Conservation (phyloP, 2,888 invertebrate species). For the Caenorhabditis drosophilae region DNA sequence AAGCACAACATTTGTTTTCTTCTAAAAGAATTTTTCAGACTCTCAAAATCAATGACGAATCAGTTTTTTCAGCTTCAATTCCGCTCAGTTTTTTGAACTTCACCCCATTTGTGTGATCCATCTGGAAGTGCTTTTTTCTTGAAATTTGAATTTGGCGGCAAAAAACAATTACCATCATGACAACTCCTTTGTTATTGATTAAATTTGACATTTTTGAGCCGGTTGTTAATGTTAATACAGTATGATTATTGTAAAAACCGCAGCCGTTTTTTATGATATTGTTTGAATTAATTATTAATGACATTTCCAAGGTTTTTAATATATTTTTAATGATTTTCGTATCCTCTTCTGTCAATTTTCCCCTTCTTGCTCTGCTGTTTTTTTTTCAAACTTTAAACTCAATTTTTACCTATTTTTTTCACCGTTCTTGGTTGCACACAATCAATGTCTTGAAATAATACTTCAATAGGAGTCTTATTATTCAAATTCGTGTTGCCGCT, state of each 20-base stretch:
- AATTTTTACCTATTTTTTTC: conserved; percentile 11
- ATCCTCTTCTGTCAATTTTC: conserved; percentile 18
- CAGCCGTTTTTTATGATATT: conserved; percentile 23
- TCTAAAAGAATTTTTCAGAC: conserved; percentile 1
- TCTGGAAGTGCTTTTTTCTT: conserved; percentile 8
- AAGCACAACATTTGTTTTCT: not conserved
- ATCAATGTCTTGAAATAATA: conserved; percentile 13
- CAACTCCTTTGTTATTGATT: conserved; percentile 25
- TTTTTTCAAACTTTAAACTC: not conserved
- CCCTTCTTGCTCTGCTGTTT: not conserved
- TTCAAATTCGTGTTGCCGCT: conserved; percentile 11
- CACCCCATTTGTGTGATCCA: conserved; percentile 22
- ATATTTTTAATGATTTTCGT: conserved; percentile 13
- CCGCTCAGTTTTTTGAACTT: conserved; percentile 19
- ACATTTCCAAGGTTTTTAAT: conserved; percentile 28
- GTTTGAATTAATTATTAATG: conserved; percentile 29
- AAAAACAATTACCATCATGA: conserved; percentile 17
- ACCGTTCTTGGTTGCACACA: conserved; percentile 8
- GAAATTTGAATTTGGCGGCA: not conserved
- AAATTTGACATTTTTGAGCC: conserved; percentile 16
- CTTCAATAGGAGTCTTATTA: conserved; percentile 16
- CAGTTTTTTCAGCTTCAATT: conserved; percentile 7
- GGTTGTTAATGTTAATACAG: conserved; percentile 19
- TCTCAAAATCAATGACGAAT: conserved; percentile 12
- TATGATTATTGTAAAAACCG: conserved; percentile 12